A percentile compares a stretch with the other conserved stretches of the same genome.
These are phyloP conservation scores for Phoxinus dragarum DNA, from an alignment of 2,797 vertebrate species.

Conservation along the genomic window DNA sequence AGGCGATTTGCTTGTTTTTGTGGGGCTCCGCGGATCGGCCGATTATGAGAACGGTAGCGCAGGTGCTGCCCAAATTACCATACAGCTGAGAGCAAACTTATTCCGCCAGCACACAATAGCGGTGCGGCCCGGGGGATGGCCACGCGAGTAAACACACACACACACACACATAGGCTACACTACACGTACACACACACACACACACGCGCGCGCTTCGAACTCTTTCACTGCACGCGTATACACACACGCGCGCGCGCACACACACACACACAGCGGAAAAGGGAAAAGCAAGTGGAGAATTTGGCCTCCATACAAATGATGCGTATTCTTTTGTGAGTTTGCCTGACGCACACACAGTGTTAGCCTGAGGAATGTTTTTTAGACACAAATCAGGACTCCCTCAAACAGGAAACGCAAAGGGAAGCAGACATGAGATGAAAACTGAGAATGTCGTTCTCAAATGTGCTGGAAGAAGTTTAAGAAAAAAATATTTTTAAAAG, in stretches of 20 bases:
- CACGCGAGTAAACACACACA: constrained; percentile 87
- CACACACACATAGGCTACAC: constrained; percentile 70
- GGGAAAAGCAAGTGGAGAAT: constrained; percentile 64
- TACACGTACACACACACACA: constrained; percentile 77
- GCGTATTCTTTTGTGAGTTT: constrained; percentile 61
- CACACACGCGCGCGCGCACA: constrained; percentile 35
- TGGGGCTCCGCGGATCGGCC: constrained; percentile 71
- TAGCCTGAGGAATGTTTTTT: constrained; percentile 74
- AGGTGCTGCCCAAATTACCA: constrained; percentile 98
- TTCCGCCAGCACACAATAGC: constrained; percentile 91
- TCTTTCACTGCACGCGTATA: constrained; percentile 47
- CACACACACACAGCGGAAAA: constrained; percentile 77
- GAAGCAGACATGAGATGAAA: constrained; percentile 11
- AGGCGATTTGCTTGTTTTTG: constrained; percentile 58
- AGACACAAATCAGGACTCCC: constrained; percentile 37
- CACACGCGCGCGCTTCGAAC: constrained; percentile 73
- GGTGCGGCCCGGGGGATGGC: constrained; percentile 92
- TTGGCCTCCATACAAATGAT: constrained; percentile 64
- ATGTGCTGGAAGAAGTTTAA: background rate
- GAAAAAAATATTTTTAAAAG: background rate
- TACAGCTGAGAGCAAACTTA: constrained; percentile 97
- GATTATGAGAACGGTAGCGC: constrained; percentile 82
- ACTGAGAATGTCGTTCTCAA: background rate
- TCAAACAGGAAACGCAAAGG: constrained; percentile 61
- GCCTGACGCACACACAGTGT: constrained; percentile 60